Base-by-base conservation (phyloP, 2,797 vertebrate species). In the Periparus ater region DNA sequence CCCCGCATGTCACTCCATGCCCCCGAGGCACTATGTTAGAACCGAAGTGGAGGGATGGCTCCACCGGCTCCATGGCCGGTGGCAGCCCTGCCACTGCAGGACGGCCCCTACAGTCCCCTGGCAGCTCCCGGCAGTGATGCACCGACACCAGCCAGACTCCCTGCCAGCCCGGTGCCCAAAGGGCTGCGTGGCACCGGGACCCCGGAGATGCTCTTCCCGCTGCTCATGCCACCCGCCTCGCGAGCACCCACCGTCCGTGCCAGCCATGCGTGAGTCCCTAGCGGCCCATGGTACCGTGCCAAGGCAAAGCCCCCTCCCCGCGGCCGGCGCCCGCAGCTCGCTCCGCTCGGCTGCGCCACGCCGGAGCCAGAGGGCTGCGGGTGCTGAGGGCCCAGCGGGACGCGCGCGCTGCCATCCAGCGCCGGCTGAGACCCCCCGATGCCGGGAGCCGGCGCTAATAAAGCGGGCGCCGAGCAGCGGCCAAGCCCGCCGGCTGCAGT, bases 211-310 rank as follows among this genome's bases (percentile, higher is more conserved):
- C 80, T 81, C 4, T 2, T 6, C 8, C 85, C 71, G 1, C 75
- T 9, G 51, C 55, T 51, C 4, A 0, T 3, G 9, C 85, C 30
- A 1, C 66, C 77, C 21, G 7, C 55, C 45, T 68, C 38, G 6
- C 22, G 2, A 75, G 74, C 91, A 95, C 96, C 96, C 96, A 96
- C 96, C 96, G 88, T 96, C 88, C 3, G 60, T 89, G 93, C 95
- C 88, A 85, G 93, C 95, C 93, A 92, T 92, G 75, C 16, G 75
- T 3, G 13, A 17, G 44, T 88, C 89, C 65, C 91, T 94, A 95
- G 21, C 2, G 48, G 66, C 91, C 93, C 95, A 95, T 94, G 63
- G 47, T 72, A 29, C 26, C 0, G 62, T 20, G 54, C 54, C 82
- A 32, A 60, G 38, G 83, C 61, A 85, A 70, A 88, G 95, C 70